Evolutionary conservation across 1,140 invertebrate genomes (phyloP), one percentile per base, ranked within the genome.

Genomic region (Drosophila nannoptera): DNA sequence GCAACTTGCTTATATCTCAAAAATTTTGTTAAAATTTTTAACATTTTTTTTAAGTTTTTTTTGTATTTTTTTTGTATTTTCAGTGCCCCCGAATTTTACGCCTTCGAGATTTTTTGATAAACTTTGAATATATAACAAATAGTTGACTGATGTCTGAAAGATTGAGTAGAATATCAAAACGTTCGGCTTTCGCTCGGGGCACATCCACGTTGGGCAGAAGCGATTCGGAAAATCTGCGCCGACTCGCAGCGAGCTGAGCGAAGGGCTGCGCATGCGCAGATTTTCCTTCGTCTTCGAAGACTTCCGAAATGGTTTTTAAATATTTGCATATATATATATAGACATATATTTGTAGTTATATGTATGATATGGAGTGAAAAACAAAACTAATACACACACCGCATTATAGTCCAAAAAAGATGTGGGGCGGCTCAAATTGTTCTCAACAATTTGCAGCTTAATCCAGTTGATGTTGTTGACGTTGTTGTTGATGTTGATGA

Each of bases 311-410:
- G n/a, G n/a, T n/a, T n/a, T n/a, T n/a, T n/a, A n/a, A n/a, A n/a
- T n/a, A n/a, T n/a, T n/a, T n/a, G n/a, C n/a, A n/a, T 14, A 33
- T 14, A 33, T 14, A 54, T 54, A 12, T 9, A 31, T n/a, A n/a
- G n/a, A n/a, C n/a, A n/a, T n/a, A n/a, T n/a, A n/a, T n/a, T 38
- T 42, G 8, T 11, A 43, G 6, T 14, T 35, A 12, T 50, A 14
- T 22, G 22, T 2, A 22, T 2, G 32, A 46, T 35, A 29, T 73
- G 22, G 12, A 43, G 6, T 43, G 14, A 5, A 58, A 75, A 83
- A 76, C 58, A 73, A 84, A 84, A 84, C 78, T 74, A 86, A 80
- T 84, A 84, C 80, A 84, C 80, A 84, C 80, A 84, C 80, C 80
- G 73, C 80, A 83, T 86, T 77, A 80, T 86, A 68, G 80, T 64